Conservation (phyloP, 2,113 vertebrate genomes). For the Nibea coibor region DNA sequence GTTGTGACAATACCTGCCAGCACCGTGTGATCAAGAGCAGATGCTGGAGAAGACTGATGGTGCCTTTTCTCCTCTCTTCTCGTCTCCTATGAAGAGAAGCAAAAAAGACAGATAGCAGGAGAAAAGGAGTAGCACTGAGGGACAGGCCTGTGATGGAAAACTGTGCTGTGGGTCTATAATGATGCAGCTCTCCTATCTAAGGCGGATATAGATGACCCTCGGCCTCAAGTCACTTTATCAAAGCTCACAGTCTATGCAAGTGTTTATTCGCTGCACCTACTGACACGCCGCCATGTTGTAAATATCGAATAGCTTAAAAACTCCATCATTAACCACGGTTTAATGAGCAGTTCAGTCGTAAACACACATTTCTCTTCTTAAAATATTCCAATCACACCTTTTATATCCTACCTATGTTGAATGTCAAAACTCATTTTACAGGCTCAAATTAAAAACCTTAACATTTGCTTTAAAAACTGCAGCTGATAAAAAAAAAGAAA, state of each 20-base stretch:
- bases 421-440: background rate
- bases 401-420: background rate
- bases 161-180: constrained; percentile 50
- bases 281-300: background rate
- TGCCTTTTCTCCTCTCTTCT: constrained; percentile 1
- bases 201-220: constrained; percentile 47
- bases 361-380: background rate
- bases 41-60: background rate
- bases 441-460: background rate
- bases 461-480: background rate
- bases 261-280: background rate
- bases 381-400: background rate
- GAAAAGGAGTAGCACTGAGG: constrained; percentile 4
- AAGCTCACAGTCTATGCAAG: background rate
- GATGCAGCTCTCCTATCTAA: constrained; percentile 44
- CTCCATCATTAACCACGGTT: background rate
- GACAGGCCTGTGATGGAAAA: constrained; percentile 40
- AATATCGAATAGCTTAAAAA: background rate
- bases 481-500: background rate
- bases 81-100: background rate
- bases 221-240: constrained; percentile 27
- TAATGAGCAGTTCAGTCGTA: background rate
- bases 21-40: constrained; percentile 34
- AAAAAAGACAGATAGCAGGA: constrained; percentile 22
- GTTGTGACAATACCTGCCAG: constrained; percentile 25